phyloP scores from a whole-genome alignment of 2,113 vertebrate species.

The Caranx ignobilis region DNA sequence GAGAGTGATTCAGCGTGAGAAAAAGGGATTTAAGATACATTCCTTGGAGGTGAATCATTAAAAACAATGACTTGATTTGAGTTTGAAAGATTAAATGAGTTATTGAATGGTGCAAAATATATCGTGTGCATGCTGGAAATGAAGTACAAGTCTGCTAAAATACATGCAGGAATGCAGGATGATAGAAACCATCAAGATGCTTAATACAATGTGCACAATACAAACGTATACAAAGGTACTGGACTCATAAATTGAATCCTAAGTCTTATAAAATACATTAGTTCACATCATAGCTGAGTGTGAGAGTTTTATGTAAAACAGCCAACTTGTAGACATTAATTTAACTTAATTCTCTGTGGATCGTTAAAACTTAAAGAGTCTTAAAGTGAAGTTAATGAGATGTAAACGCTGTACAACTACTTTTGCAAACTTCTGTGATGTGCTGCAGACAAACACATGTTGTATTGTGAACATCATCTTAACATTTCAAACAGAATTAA shows the following conservation, averaged over 20 bases:
- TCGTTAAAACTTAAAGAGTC: slow-evolving; percentile 22
- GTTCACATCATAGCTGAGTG: not conserved
- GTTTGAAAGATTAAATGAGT: not conserved
- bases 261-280: not conserved
- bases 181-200: not conserved
- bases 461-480: slow-evolving; percentile 13
- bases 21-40: slow-evolving; percentile 9
- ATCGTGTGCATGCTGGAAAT: not conserved
- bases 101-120: not conserved
- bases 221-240: not conserved
- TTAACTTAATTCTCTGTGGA: not conserved
- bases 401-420: slow-evolving; percentile 7
- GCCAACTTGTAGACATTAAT: slow-evolving; percentile 4
- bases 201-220: not conserved
- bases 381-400: slow-evolving; percentile 25
- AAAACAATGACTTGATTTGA: not conserved
- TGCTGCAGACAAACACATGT: not conserved
- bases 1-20: not conserved
- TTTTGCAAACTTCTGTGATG: not conserved
- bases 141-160: not conserved
- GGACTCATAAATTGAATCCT: not conserved
- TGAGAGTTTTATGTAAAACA: not conserved
- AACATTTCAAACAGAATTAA: slow-evolving; percentile 8
- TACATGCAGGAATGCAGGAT: not conserved
- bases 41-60: slow-evolving; percentile 19